Conservation (phyloP, 2,797 vertebrate species). For the Lophius americanus region DNA sequence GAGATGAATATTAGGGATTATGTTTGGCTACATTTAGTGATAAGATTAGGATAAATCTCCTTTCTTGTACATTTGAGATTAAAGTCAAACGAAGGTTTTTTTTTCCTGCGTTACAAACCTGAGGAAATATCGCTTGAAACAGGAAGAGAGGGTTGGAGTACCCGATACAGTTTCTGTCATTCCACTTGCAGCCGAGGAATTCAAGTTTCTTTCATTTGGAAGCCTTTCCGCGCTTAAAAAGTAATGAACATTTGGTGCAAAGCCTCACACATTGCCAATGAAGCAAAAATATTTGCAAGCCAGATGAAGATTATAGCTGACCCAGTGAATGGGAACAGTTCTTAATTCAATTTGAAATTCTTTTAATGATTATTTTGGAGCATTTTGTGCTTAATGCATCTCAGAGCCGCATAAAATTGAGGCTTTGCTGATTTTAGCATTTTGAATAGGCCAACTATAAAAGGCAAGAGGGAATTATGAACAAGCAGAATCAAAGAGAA, state of each 20-base stretch:
- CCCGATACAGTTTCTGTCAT: slow-evolving; percentile 18
- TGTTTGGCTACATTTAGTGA: slow-evolving; percentile 73
- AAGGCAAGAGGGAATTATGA: slow-evolving; percentile 70
- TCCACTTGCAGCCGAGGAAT: slow-evolving; percentile 19
- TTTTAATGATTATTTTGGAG: slow-evolving; percentile 76
- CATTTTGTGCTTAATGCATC: slow-evolving; percentile 78
- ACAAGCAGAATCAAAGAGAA: slow-evolving; percentile 68
- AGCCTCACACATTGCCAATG: slow-evolving; percentile 65
- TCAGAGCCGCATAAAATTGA: slow-evolving; percentile 75
- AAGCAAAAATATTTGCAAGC: slow-evolving; percentile 73
- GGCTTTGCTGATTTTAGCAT: slow-evolving; percentile 70
- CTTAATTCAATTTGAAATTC: slow-evolving; percentile 77
- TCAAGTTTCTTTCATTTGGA: slow-evolving; percentile 33
- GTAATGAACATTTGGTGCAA: slow-evolving; percentile 55
- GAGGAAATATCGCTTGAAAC: slow-evolving; percentile 41
- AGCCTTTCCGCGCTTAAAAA: slow-evolving; percentile 48
- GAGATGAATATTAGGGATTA: slow-evolving; percentile 77
- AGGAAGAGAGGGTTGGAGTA: slow-evolving; percentile 31
- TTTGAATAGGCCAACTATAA: slow-evolving; percentile 57
- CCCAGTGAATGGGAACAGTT: slow-evolving; percentile 62
- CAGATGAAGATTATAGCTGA: slow-evolving; percentile 69
- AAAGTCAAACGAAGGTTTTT: slow-evolving; percentile 69
- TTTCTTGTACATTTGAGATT: slow-evolving; percentile 69
- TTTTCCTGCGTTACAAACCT: slow-evolving; percentile 26
- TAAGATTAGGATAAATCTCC: slow-evolving; percentile 76